Conservation (phyloP, 1,140 invertebrate genomes). For the Neodiprion lecontei region DNA sequence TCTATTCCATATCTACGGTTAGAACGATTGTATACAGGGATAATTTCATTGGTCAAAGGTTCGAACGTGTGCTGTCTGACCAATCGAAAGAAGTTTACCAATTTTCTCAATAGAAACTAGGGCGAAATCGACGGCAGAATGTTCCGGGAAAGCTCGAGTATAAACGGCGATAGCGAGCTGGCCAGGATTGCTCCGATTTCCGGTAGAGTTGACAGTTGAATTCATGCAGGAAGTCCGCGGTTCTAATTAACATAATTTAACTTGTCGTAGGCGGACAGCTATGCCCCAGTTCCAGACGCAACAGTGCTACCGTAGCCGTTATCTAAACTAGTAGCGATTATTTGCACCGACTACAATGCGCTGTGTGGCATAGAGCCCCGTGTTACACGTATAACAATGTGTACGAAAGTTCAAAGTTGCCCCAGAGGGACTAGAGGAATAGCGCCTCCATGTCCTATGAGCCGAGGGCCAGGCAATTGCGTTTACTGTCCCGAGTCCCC, state of each 20-base stretch:
- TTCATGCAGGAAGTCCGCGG: background rate
- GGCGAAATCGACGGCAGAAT: too few species aligned
- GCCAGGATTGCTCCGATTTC: too few species aligned
- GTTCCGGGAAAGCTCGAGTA: too few species aligned
- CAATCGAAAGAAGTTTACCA: too few species aligned
- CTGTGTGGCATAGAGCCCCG: background rate
- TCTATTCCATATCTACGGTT: too few species aligned
- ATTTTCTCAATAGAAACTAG: too few species aligned
- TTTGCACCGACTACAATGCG: conserved; percentile 4
- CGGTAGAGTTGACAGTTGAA: background rate
- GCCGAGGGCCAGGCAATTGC: background rate
- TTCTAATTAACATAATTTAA: conserved; percentile 6
- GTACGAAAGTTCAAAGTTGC: conserved; percentile 3
- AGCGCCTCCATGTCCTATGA: conserved; percentile 4
- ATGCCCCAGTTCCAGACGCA: background rate
- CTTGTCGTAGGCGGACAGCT: background rate
- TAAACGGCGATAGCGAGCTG: too few species aligned
- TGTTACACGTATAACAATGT: background rate
- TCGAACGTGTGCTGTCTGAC: too few species aligned
- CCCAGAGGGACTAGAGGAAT: background rate
- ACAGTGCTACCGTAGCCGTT: background rate
- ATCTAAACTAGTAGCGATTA: conserved; percentile 4
- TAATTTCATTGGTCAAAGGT: too few species aligned
- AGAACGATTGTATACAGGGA: too few species aligned
- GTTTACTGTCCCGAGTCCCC: background rate